Evolutionary conservation across 2,113 vertebrate genomes (phyloP).

Genomic region (Benitochromis conjunctus): DNA sequence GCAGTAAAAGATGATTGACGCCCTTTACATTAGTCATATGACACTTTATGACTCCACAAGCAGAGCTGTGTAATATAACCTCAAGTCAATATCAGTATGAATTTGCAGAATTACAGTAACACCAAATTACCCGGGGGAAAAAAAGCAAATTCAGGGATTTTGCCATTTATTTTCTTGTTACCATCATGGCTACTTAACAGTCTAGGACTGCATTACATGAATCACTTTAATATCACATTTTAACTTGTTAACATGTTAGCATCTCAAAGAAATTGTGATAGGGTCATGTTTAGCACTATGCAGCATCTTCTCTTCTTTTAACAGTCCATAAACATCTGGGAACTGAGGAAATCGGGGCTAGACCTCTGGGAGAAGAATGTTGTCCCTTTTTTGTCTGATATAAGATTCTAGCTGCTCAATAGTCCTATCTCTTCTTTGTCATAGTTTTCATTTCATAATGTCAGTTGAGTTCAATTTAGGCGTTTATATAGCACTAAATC

Average conservation of each 20-base stretch:
- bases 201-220: background rate
- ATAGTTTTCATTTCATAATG: background rate
- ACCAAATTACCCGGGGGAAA: background rate
- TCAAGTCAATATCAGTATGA: background rate
- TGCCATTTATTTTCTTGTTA: background rate
- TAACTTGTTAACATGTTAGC: background rate
- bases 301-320: background rate
- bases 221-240: background rate
- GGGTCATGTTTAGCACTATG: background rate
- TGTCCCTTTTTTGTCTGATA: background rate
- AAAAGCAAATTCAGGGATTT: background rate
- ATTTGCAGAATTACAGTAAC: background rate
- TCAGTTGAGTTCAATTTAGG: background rate
- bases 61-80: background rate
- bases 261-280: background rate
- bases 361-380: background rate
- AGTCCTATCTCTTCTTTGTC: background rate
- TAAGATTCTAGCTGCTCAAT: background rate
- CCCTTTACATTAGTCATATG: background rate
- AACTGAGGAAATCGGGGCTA: background rate
- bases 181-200: background rate
- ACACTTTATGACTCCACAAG: background rate
- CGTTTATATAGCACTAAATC: background rate
- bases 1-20: slow-evolving; percentile 2
- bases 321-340: background rate